Base-by-base conservation (phyloP, 2,888 invertebrate genomes). In the Panopea generosa region DNA sequence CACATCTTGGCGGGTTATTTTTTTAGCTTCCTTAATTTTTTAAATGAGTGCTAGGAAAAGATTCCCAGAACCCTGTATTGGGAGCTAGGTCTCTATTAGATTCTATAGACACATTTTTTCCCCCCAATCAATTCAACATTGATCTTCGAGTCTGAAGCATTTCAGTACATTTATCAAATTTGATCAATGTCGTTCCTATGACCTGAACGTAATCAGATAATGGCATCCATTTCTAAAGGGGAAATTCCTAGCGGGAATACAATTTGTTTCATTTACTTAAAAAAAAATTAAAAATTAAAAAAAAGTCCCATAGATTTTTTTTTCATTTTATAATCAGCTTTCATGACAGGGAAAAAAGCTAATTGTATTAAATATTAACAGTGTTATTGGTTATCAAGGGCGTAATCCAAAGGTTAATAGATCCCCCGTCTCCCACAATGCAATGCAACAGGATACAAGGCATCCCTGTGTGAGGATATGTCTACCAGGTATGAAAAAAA, bases 21-120 rank as follows among this genome's bases (percentile, higher is more conserved):
- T 45, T 45, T 16, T 45, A 4, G 11, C 11, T 33, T 33, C 33
- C 33, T 11, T 11, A 4, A 33, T 68, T 72, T 61, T 71, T 71
- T 67, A 61, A n/a, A n/a, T n/a, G n/a, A n/a, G n/a, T 70, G 71
- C 66, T 33, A 73, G 78, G 74, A 65, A 70, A 70, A 73, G 74
- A 74, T 74, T 79, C 74, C 70, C 79, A 75, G 74, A 74, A 70
- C 75, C 74, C 70, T 75, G 71, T 79, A 72, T 75, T 73, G 55
- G 52, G 65, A 72, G 62, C 62, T 55, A 43, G 22, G 75, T 79
- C 75, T n/a, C n/a, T n/a, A n/a, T n/a, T n/a, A n/a, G n/a, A n/a
- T n/a, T 49, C 75, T 57, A 79, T 75, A 71, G 79, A 26, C 72
- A 79, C 79, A 27, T 60, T 56, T 67, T 65, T 67, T 56, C 38